These are phyloP conservation scores for Aspidoscelis tigris DNA, from an alignment of 2,113 vertebrate genomes.

Conservation along the genomic window DNA sequence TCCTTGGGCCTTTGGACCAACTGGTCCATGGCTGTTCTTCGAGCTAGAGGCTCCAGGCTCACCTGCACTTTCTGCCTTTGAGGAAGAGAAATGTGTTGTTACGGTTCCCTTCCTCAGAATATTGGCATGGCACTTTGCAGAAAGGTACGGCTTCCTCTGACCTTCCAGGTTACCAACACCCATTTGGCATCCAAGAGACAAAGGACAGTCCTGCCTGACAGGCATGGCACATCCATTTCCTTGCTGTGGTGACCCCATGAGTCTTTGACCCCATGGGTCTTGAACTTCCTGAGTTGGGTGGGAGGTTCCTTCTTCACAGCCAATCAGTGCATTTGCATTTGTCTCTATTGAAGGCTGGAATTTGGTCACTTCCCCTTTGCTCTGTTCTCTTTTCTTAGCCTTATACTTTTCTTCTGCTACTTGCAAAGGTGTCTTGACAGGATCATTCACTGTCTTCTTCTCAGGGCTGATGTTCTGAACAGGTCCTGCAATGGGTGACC, in stretches of 20 bases:
- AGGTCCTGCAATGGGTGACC: slow-evolving; percentile 23
- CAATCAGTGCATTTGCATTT: slow-evolving; percentile 36
- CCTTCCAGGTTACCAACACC: slow-evolving; percentile 64
- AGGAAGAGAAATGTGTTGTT: slow-evolving; percentile 41
- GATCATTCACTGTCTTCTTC: slow-evolving; percentile 36
- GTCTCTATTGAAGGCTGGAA: slow-evolving; percentile 25
- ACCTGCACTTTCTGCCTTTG: slow-evolving; percentile 55
- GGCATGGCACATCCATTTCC: slow-evolving; percentile 42
- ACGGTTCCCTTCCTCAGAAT: slow-evolving; percentile 31
- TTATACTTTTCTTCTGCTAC: slow-evolving; percentile 64
- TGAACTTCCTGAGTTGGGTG: slow-evolving; percentile 54
- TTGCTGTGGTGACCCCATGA: slow-evolving; percentile 65
- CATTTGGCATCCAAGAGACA: slow-evolving; percentile 44
- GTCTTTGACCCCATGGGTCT: slow-evolving; percentile 57
- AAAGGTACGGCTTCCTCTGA: slow-evolving; percentile 48
- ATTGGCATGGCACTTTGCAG: neutral
- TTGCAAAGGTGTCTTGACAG: slow-evolving; percentile 60
- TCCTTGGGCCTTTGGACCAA: slow-evolving; percentile 30
- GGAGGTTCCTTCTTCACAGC: slow-evolving; percentile 17
- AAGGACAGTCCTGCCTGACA: slow-evolving; percentile 59
- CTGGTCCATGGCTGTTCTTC: slow-evolving; percentile 44
- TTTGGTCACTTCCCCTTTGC: slow-evolving; percentile 32
- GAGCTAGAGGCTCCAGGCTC: slow-evolving; percentile 25
- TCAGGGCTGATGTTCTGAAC: slow-evolving; percentile 33
- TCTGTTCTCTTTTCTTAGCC: slow-evolving; percentile 51